Conservation (phyloP, 2,888 invertebrate genomes). For the Orchestes rusci region DNA sequence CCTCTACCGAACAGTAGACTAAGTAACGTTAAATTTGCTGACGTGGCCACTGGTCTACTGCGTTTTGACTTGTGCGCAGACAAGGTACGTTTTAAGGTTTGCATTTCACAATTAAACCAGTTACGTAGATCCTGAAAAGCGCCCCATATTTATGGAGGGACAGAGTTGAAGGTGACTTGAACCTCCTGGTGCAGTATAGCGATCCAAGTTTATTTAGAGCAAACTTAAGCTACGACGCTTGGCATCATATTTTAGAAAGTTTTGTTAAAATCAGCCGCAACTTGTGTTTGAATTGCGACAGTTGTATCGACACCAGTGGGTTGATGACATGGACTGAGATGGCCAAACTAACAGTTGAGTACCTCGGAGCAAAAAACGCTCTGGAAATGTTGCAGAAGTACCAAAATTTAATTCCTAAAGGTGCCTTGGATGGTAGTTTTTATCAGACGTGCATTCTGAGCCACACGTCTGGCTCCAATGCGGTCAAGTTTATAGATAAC, state of each 20-base stretch:
- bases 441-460: conserved; percentile 51
- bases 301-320: conserved; percentile 44
- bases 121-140: conserved; percentile 33
- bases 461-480: conserved; percentile 10
- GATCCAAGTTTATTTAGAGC: too few relatives aligned
- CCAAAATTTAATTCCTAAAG: conserved; percentile 49
- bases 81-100: too few relatives aligned
- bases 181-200: too few relatives aligned
- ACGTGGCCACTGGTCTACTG: too few relatives aligned
- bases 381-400: conserved; percentile 52
- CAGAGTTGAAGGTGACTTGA: conserved; percentile 49
- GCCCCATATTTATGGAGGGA: conserved; percentile 60
- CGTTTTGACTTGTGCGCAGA: too few relatives aligned
- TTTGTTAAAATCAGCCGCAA: conserved; percentile 47
- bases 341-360: conserved; percentile 53
- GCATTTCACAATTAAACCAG: too few relatives aligned
- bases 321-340: conserved; percentile 56
- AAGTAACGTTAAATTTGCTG: too few relatives aligned
- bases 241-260: conserved; percentile 47
- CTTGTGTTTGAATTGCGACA: conserved; percentile 57
- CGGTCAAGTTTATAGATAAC: background rate
- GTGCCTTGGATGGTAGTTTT: conserved; percentile 55
- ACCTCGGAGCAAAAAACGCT: conserved; percentile 53
- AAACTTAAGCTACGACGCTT: conserved; percentile 50
- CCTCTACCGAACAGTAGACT: conserved; percentile 54